Conservation (phyloP, 2,797 vertebrate genomes). For the Australoheros facetus region DNA sequence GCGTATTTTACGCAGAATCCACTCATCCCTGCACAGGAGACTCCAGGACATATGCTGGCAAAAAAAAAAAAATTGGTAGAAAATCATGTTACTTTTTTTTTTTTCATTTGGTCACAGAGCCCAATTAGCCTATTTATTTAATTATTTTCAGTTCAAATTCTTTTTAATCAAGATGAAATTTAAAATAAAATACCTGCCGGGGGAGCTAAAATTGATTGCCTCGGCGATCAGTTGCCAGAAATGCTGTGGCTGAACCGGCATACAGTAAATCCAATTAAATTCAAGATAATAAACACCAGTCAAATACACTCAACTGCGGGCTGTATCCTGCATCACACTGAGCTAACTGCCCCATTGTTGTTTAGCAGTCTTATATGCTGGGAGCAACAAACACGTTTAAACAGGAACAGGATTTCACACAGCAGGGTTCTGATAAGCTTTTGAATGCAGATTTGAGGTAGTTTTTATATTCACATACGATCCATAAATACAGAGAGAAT, state of each 20-base stretch:
- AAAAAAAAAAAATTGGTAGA: background rate
- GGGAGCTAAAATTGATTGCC: background rate
- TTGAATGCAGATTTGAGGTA: background rate
- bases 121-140: background rate
- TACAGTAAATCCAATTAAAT: constrained; percentile 5
- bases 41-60: background rate
- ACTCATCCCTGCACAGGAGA: too few species aligned
- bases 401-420: background rate
- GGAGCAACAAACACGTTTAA: background rate
- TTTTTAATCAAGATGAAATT: background rate
- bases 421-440: background rate
- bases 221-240: background rate
- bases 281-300: background rate
- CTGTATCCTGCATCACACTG: background rate
- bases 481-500: background rate
- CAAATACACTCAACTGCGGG: background rate
- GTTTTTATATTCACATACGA: background rate
- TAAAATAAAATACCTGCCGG: too few species aligned
- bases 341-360: background rate
- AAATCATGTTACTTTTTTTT: background rate
- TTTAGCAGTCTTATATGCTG: background rate
- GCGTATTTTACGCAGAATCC: background rate
- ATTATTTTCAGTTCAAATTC: background rate
- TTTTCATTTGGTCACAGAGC: too few species aligned
- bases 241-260: background rate